Conservation (phyloP, 2,888 invertebrate genomes). For the Tipula helvola region DNA sequence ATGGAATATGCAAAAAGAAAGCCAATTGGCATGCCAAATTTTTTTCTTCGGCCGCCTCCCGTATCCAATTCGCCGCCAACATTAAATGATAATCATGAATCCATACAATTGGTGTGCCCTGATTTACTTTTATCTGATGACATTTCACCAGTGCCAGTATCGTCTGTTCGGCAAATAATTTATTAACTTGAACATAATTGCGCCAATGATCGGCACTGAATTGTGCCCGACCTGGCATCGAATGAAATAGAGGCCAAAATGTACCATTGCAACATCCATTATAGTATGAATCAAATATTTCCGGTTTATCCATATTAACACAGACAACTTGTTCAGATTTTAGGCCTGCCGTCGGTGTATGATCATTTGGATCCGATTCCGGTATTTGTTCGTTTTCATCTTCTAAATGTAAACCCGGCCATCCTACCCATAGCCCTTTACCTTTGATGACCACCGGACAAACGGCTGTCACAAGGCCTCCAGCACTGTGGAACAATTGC, state of each 20-base stretch:
- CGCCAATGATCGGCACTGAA: constrained; percentile 75
- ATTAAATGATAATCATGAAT: constrained; percentile 91
- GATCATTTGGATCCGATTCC: constrained; percentile 74
- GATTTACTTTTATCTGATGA: constrained; percentile 37
- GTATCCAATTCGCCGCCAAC: constrained; percentile 82
- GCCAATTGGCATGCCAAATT: constrained; percentile 67
- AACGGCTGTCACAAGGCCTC: constrained; percentile 81
- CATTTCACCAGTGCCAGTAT: constrained; percentile 49
- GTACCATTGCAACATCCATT: constrained; percentile 88
- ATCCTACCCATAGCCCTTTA: constrained; percentile 80
- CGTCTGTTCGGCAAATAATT: constrained; percentile 71
- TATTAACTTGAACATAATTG: constrained; percentile 67
- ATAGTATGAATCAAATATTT: constrained; percentile 73
- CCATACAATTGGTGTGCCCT: constrained; percentile 65
- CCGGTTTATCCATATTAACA: constrained; percentile 56
- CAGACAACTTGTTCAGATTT: constrained; percentile 73
- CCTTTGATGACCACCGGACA: constrained; percentile 80
- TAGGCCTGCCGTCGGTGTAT: constrained; percentile 75
- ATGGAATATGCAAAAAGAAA: constrained; percentile 91
- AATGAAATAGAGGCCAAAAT: constrained; percentile 86
- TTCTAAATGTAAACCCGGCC: constrained; percentile 76
- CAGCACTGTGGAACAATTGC: constrained; percentile 49
- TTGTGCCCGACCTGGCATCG: constrained; percentile 79
- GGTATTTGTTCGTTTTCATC: constrained; percentile 69
- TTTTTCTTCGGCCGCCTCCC: constrained; percentile 71